Evolutionary conservation across 2,113 vertebrate species (phyloP).

Genomic region (Sapajus apella): DNA sequence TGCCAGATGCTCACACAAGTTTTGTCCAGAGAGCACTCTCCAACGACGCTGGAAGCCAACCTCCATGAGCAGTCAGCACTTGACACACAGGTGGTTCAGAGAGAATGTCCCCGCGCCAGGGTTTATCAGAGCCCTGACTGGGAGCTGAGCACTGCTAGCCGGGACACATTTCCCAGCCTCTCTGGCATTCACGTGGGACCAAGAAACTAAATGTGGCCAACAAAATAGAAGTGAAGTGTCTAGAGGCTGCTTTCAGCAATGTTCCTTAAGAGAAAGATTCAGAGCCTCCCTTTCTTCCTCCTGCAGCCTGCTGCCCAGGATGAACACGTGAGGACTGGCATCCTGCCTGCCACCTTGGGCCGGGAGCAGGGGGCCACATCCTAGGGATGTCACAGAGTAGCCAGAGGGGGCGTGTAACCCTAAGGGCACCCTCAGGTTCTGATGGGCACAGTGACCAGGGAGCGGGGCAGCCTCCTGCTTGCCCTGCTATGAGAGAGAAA

Average conservation of each 20-base stretch:
- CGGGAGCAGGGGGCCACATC: background rate
- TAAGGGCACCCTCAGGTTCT: too few relatives aligned
- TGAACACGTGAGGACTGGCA: background rate
- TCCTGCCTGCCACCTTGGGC: background rate
- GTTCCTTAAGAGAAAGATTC: background rate
- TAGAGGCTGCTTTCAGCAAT: background rate
- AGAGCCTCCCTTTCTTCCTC: background rate
- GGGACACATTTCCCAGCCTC: background rate
- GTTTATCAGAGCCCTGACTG: background rate
- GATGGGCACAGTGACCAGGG: background rate
- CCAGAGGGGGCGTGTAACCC: background rate
- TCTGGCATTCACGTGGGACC: background rate
- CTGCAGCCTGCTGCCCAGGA: background rate
- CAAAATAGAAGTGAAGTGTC: background rate
- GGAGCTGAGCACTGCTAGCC: background rate
- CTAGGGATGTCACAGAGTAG: background rate
- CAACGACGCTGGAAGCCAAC: background rate
- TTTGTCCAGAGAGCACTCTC: background rate
- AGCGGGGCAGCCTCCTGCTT: accelerated
- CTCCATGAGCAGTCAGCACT: background rate
- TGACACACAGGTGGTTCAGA: background rate
- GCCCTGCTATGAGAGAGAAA: background rate
- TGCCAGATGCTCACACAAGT: background rate
- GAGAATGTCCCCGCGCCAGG: accelerated
- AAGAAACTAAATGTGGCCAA: background rate